Conservation (phyloP, 1,140 invertebrate genomes). For the Agrilus planipennis region DNA sequence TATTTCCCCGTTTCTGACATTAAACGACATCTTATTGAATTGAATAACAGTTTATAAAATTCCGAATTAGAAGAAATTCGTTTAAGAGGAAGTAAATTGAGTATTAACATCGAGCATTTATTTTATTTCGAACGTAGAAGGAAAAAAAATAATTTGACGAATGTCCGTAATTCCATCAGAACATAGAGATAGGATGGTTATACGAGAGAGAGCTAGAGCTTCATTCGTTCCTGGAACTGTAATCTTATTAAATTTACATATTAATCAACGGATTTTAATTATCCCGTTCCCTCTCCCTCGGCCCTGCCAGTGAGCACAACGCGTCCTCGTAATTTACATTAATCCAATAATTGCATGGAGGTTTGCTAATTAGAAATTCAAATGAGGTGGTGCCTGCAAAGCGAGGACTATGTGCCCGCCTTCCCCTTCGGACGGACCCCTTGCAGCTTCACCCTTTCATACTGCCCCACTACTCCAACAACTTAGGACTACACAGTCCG, state of each 20-base stretch:
- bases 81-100: too few relatives aligned
- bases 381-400: slow-evolving; percentile 61
- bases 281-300: slow-evolving; percentile 40
- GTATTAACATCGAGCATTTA: too few relatives aligned
- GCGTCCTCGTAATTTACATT: slow-evolving; percentile 82
- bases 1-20: too few relatives aligned
- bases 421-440: slow-evolving; percentile 26
- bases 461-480: slow-evolving; percentile 9
- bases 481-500: slow-evolving; percentile 29
- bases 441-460: slow-evolving; percentile 27
- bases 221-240: slow-evolving; percentile 55
- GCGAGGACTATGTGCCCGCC: slow-evolving; percentile 28
- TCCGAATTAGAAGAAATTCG: too few relatives aligned
- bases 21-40: too few relatives aligned
- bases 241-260: slow-evolving; percentile 97
- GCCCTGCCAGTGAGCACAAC: slow-evolving; percentile 33
- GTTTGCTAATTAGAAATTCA: slow-evolving; percentile 86
- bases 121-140: too few relatives aligned
- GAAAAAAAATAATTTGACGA: too few relatives aligned
- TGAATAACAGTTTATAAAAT: too few relatives aligned
- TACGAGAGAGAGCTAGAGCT: slow-evolving; percentile 14
- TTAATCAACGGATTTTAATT: slow-evolving; percentile 96
- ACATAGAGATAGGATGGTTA: slow-evolving; percentile 7
- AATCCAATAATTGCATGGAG: slow-evolving; percentile 87
- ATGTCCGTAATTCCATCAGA: slow-evolving; percentile 14